Conservation (phyloP, 2,888 invertebrate genomes). For the Ectobius pallidus region DNA sequence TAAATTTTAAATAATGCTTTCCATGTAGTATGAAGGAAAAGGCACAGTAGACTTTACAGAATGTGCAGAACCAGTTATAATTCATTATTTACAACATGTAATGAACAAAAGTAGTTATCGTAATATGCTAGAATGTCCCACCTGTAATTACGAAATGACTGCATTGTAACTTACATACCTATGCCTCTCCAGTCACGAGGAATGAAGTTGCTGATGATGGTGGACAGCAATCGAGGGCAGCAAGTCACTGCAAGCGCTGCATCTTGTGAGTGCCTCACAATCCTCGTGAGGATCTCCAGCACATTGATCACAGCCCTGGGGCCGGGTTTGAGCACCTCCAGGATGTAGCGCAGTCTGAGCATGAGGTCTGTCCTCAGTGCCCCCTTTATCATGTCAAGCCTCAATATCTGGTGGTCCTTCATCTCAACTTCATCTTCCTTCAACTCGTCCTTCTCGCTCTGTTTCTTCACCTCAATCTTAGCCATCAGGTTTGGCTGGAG, state of each 20-base stretch:
- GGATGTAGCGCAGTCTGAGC: slow-evolving; percentile 76
- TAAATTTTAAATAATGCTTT: no score
- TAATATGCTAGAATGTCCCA: no score
- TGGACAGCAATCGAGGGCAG: slow-evolving; percentile 67
- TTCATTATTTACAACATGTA: no score
- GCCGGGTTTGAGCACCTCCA: slow-evolving; percentile 71
- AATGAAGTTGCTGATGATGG: slow-evolving; percentile 52
- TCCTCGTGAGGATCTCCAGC: slow-evolving; percentile 77
- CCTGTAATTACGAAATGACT: no score
- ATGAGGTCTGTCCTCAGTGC: slow-evolving; percentile 77
- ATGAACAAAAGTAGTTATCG: no score
- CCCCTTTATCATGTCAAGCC: slow-evolving; percentile 79
- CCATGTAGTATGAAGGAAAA: no score
- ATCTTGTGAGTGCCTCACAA: slow-evolving; percentile 77
- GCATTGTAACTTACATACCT: slow-evolving; percentile 46
- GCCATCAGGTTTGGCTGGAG: slow-evolving; percentile 62
- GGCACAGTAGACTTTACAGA: no score
- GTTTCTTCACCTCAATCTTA: slow-evolving; percentile 47
- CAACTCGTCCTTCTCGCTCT: slow-evolving; percentile 49
- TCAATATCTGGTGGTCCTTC: slow-evolving; percentile 86
- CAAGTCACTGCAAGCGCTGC: slow-evolving; percentile 67
- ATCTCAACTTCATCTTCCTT: slow-evolving; percentile 66
- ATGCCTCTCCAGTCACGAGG: slow-evolving; percentile 49
- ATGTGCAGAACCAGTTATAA: no score
- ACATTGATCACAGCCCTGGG: slow-evolving; percentile 75